Evolutionary conservation across 2,888 invertebrate species (phyloP).

Genomic region (Glyphotaelius pellucidus): DNA sequence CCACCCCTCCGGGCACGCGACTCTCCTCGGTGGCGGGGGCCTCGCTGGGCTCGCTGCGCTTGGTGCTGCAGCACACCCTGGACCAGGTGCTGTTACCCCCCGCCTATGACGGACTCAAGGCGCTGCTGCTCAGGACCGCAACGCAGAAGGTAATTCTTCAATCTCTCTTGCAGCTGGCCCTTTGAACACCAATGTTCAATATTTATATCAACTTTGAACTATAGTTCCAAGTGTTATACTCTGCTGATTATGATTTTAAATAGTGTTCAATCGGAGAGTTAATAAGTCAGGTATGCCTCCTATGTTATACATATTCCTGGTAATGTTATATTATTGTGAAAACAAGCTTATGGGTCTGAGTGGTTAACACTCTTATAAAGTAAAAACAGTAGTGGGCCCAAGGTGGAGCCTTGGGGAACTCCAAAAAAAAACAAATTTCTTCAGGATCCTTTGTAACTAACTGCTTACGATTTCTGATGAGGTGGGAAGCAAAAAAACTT

Average conservation of each 20-base stretch:
- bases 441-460: background rate
- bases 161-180: background rate
- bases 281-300: too few relatives aligned
- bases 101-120: conserved; percentile 87
- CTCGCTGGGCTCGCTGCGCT: conserved; percentile 88
- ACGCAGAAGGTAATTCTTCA: conserved; percentile 74
- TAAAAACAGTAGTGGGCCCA: background rate
- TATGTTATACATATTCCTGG: too few relatives aligned
- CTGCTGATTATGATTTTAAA: too few relatives aligned
- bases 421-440: background rate
- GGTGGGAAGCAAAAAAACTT: background rate
- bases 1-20: conserved; percentile 86
- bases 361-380: too few relatives aligned
- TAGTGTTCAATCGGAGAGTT: too few relatives aligned
- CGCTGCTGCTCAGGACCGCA: conserved; percentile 85
- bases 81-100: conserved; percentile 92
- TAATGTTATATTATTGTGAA: too few relatives aligned
- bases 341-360: too few relatives aligned
- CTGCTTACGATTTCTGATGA: background rate
- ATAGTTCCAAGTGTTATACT: too few relatives aligned
- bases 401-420: background rate
- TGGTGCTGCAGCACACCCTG: conserved; percentile 91
- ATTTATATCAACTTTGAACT: too few relatives aligned
- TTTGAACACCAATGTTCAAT: background rate
- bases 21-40: conserved; percentile 78